Base-by-base conservation (phyloP, 2,797 vertebrate species). In the Sternotherus odoratus region DNA sequence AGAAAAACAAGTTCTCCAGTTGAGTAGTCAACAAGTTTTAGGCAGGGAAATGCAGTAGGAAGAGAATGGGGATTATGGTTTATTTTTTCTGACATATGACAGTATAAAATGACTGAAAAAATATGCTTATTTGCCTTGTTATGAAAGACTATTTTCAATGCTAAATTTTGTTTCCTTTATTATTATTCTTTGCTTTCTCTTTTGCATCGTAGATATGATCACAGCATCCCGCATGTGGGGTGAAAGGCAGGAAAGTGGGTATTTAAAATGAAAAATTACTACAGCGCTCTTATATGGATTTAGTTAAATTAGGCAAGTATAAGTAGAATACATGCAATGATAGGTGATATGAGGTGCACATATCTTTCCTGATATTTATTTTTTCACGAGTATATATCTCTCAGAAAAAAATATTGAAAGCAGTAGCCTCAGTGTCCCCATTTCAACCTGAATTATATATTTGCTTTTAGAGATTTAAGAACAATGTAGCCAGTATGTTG, bases 1-100 rank as follows among this genome's bases (percentile, higher is more conserved):
- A 90, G 92, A 96, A 96, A 96, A 97, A 87, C 85, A 97, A 97
- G 89, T 98, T 95, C 79, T 91, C 94, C 78, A 95, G 63, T 95
- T 91, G 88, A 96, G 93, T 95, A 92, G 30, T 92, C 78, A 88
- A 74, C 36, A 95, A 96, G 86, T 97, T 97, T 94, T 74, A 96
- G 94, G 87, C n/a, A 92, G 91, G 78, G 49, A 91, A 94, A 92
- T 50, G 63, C 10, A 75, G n/a, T 43, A 94, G 54, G n/a, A 94
- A 92, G 60, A 95, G 78, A 94, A 93, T 33, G 23, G 16, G 83
- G n/a, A 91, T 84, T 93, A 86, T 9, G 78, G 60, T 86, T 95
- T 94, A 26, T 88, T 90, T 88, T 95, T 94, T 92, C 82, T 95
- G 82, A 89, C 36, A 90, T 53, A 90, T 51, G 39, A 78, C 90